Evolutionary conservation across 2,113 vertebrate genomes (phyloP).

Genomic region (Mesocricetus auratus): DNA sequence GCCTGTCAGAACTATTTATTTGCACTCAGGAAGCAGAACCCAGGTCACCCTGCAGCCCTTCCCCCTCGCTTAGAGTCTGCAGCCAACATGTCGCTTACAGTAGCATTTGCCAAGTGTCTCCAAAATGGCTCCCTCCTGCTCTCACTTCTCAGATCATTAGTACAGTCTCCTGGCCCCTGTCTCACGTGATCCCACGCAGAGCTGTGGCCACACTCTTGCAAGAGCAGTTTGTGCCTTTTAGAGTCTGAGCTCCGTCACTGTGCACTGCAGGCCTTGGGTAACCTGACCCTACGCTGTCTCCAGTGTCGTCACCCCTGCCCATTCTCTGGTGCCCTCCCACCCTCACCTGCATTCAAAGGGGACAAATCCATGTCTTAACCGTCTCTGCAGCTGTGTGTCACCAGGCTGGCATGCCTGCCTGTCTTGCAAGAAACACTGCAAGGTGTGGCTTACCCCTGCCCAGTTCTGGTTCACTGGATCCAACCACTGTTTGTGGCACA

Average conservation of each 20-base stretch:
- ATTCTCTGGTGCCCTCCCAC: background rate
- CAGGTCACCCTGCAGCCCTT: background rate
- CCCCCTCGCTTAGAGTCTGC: background rate
- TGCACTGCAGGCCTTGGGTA: background rate
- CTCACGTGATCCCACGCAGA: background rate
- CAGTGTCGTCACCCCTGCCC: background rate
- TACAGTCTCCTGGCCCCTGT: background rate
- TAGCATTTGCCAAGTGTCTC: background rate
- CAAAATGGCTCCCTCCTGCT: background rate
- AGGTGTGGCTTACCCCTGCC: background rate
- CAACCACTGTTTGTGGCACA: background rate
- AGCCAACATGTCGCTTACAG: background rate
- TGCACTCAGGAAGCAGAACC: background rate
- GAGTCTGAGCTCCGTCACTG: background rate
- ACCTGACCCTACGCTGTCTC: background rate
- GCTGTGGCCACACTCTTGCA: background rate
- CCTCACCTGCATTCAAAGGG: background rate
- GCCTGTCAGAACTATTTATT: background rate
- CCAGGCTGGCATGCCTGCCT: background rate
- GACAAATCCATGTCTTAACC: background rate
- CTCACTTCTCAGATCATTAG: too few relatives aligned
- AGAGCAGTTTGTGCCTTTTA: background rate
- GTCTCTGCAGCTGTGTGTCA: background rate
- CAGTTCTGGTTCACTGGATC: background rate
- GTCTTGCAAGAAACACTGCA: accelerated